phyloP scores from a whole-genome alignment of 2,797 vertebrate species.

The Iguana delicatissima region DNA sequence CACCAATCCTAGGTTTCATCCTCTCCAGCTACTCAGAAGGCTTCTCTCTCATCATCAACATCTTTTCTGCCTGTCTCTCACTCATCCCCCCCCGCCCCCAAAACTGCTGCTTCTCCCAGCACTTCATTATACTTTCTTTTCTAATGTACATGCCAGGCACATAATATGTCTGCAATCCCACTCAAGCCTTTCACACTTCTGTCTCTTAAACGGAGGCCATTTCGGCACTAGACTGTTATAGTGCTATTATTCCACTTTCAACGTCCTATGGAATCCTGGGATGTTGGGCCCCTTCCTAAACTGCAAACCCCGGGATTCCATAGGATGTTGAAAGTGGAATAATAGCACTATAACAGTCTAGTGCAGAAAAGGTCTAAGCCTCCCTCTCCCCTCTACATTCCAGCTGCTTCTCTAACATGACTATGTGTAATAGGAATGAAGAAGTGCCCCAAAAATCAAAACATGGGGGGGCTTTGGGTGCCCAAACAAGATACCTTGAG shows the following conservation, averaged over 20 bases:
- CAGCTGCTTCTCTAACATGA: background rate
- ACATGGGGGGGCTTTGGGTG: background rate
- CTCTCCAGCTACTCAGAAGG: background rate
- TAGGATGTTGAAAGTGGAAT: too few species aligned
- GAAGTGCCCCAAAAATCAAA: background rate
- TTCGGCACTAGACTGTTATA: too few species aligned
- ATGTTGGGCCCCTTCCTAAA: too few species aligned
- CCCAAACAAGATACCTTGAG: background rate
- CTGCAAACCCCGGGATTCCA: too few species aligned
- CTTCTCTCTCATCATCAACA: background rate
- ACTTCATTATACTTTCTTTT: background rate
- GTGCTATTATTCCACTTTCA: too few species aligned
- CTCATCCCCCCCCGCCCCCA: background rate
- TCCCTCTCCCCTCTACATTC: background rate
- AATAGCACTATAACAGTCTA: too few species aligned
- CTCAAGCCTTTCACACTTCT: background rate
- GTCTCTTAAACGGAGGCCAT: background rate
- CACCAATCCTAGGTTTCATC: background rate
- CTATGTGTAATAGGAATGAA: background rate
- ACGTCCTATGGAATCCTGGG: too few species aligned
- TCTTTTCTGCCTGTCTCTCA: background rate
- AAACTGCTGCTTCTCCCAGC: background rate
- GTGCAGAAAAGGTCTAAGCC: too few species aligned
- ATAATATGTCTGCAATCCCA: background rate
- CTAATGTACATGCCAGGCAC: background rate